phyloP scores from a whole-genome alignment of 2,888 invertebrate genomes.

The Melanostoma mellinum region DNA sequence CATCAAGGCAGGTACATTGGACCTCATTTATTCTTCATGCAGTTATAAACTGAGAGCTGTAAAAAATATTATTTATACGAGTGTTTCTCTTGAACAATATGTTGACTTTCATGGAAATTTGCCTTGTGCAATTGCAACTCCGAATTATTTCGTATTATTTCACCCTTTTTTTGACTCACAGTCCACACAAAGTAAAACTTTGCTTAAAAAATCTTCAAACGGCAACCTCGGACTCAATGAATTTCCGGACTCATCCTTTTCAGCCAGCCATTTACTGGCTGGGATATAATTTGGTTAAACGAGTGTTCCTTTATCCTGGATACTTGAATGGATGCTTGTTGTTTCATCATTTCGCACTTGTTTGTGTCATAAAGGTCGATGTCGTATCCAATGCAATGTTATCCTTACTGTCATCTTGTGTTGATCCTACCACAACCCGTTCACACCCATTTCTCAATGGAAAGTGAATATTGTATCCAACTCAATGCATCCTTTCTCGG shows the following conservation, averaged over 20 bases:
- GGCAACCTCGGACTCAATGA: conserved; percentile 34
- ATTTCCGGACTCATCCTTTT: conserved; percentile 31
- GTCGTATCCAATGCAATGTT: conserved; percentile 36
- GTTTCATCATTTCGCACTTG: conserved; percentile 63
- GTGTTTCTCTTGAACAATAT: too few species aligned
- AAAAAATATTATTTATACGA: too few species aligned
- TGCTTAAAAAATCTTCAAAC: conserved; percentile 1
- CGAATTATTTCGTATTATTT: too few species aligned
- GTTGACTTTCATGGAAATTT: too few species aligned
- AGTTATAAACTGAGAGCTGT: too few species aligned
- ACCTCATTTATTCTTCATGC: too few species aligned
- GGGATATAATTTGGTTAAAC: conserved; percentile 69
- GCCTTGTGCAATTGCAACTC: too few species aligned
- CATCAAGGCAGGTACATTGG: too few species aligned
- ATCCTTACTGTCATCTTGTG: conserved; percentile 41
- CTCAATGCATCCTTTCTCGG: conserved; percentile 33
- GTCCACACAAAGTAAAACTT: not conserved
- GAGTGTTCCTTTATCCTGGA: conserved; percentile 50
- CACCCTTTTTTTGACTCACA: too few species aligned
- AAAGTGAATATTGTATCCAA: not conserved
- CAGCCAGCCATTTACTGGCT: conserved; percentile 53
- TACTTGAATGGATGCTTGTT: conserved; percentile 50
- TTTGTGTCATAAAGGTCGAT: conserved; percentile 63
- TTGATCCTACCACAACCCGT: not conserved
- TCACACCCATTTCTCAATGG: not conserved